A percentile compares a stretch with the other conserved stretches of the same genome.
Evolutionary conservation across 2,113 vertebrate genomes (phyloP).

Genomic region (Notechis scutatus): DNA sequence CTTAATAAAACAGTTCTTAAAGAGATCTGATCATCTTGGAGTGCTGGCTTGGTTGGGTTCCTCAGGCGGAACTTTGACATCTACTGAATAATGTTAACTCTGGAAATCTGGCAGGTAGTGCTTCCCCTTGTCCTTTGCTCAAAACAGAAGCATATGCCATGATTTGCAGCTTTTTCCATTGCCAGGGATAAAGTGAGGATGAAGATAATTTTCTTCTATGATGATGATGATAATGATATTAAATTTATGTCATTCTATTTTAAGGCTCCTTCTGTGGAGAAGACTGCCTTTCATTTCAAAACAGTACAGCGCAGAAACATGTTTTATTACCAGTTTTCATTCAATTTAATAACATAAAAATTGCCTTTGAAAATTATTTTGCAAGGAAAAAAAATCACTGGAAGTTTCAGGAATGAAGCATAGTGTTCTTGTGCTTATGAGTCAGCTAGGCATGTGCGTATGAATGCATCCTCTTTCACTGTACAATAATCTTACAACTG

Average conservation of each 20-base stretch:
- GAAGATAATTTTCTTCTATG: not conserved
- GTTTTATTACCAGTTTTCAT: not conserved
- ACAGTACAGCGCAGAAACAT: not conserved
- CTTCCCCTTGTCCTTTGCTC: not conserved
- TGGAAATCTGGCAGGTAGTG: not conserved
- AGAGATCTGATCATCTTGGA: too few species aligned
- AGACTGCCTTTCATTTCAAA: not conserved
- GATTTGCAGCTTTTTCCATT: not conserved
- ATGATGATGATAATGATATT: not conserved
- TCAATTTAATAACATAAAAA: not conserved
- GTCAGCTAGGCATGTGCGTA: not conserved
- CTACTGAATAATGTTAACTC: not conserved
- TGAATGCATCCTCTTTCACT: not conserved
- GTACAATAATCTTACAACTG: not conserved
- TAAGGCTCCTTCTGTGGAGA: not conserved
- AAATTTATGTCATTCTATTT: not conserved
- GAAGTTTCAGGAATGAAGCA: not conserved
- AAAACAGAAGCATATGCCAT: not conserved
- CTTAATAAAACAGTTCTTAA: too few species aligned
- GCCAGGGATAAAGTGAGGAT: not conserved
- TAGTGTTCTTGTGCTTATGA: not conserved
- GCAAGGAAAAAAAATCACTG: not conserved
- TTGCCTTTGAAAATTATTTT: not conserved
- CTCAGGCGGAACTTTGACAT: too few species aligned
- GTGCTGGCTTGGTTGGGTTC: too few species aligned